phyloP scores from a whole-genome alignment of 1,140 invertebrate genomes.

The Ericerus pela region DNA sequence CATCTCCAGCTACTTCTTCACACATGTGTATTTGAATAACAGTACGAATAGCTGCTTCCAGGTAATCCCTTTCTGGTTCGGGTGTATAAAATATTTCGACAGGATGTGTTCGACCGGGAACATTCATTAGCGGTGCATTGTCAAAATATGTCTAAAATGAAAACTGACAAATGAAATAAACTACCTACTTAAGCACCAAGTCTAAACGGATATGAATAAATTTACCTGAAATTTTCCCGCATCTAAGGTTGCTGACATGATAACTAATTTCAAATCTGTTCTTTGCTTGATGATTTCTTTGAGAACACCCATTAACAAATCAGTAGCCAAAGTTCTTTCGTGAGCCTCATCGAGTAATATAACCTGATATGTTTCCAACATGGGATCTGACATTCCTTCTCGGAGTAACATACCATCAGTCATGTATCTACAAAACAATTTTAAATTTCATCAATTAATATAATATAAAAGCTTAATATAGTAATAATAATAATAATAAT shows the following conservation, averaged over 20 bases:
- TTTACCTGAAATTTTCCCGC: slow-evolving; percentile 90
- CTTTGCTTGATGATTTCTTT: slow-evolving; percentile 95
- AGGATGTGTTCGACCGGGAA: slow-evolving; percentile 89
- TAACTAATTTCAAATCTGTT: slow-evolving; percentile 87
- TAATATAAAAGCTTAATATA: slow-evolving; percentile 18
- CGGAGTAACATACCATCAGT: slow-evolving; percentile 99
- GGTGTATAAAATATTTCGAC: slow-evolving; percentile 99
- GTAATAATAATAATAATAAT: background rate
- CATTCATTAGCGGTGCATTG: slow-evolving; percentile 94
- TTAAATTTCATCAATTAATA: no score
- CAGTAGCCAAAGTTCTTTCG: slow-evolving; percentile 94
- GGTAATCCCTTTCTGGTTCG: slow-evolving; percentile 93
- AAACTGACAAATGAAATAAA: background rate
- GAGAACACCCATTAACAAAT: slow-evolving; percentile 96
- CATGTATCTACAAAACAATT: slow-evolving; percentile 78
- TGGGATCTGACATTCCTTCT: slow-evolving; percentile 98
- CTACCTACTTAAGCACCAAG: background rate
- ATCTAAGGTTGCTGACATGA: slow-evolving; percentile 99
- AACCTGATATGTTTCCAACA: slow-evolving; percentile 90
- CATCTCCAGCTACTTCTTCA: slow-evolving; percentile 87
- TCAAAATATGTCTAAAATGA: slow-evolving; percentile 75
- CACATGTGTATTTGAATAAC: slow-evolving; percentile 99
- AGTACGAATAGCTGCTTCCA: slow-evolving; percentile 96
- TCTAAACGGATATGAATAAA: slow-evolving; percentile 1
- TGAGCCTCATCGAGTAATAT: slow-evolving; percentile 98